Base-by-base conservation (phyloP, 1,140 invertebrate species). In the Drosophila cardini region DNA sequence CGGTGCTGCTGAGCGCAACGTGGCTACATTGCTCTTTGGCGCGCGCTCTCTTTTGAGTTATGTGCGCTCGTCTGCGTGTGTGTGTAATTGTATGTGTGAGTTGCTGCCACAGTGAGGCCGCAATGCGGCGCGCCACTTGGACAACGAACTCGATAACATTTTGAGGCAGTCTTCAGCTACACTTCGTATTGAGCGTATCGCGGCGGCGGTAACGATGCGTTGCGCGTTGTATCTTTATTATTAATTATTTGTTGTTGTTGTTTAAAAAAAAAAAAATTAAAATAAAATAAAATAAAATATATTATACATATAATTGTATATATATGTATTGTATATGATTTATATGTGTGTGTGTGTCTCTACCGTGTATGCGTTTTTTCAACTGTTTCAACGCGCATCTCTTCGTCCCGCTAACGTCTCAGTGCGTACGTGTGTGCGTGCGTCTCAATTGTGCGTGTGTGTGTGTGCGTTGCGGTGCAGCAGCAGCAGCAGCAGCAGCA, bases 71-170 rank as follows among this genome's bases (percentile, higher is more conserved):
- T 16, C 42, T 57, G 18, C n/a, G 53, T 32, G 38, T 56, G 10
- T 72, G 45, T 58, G 36, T n/a, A n/a, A n/a, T n/a, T n/a, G n/a
- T 50, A 46, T 34, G 50, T 55, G 42, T 68, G 72, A 21, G 76
- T 70, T 70, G 62, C 55, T 77, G 72, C 68, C 65, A 70, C 76
- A 78, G 57, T 61, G 69, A 61, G 55, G 69, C 83, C 60, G 84
- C 84, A 80, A 80, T 80, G 84, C 84, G 81, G 68, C 81, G 80
- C 80, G 73, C 75, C 80, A 61, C 67, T 80, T 76, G 76, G 83
- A 91, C 90, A 91, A 87, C 90, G 80, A 91, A 91, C 90, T 91
- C 90, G 87, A 91, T 91, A 91, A 90, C 87, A 91, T 91, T 91
- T 91, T 91, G 90, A 90, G 90, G 90, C 90, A 92, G 86, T 92